Evolutionary conservation across 1,140 invertebrate species (phyloP), one percentile per base, ranked within the genome.

Genomic region (Bilobella aurantiaca): DNA sequence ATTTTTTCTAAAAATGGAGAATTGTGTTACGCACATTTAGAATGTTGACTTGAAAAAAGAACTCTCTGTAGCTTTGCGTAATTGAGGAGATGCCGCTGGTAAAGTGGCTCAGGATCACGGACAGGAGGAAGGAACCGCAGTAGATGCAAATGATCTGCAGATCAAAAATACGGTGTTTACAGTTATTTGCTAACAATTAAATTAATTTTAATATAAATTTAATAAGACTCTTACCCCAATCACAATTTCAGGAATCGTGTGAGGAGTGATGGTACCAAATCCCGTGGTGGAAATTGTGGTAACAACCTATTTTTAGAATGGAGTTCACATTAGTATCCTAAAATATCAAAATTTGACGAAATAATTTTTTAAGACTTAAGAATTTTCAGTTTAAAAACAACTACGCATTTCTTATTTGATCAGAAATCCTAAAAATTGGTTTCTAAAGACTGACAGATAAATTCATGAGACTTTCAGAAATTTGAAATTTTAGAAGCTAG

Each of bases 261-360:
- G 49, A 18, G 49, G 49, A 53, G 23, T 23, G 5, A 53, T 53
- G 12, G 8, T 16, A 5, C 49, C 49, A 23, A 53, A 53, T 23
- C 49, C 49, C 14, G 49, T 53, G 5, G 49, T 53, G 5, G 49
- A 53, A 53, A 53, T 53, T 53, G 49, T 53, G 5, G 49, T 53
- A 53, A 53, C 25, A 23, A 53, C 49, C 49, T 53, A 53, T 8
- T 42, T 42, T 12, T 12, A 42, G 37, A 42, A 42, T 42, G 8
- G 8, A 42, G n/a, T n/a, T n/a, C n/a, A n/a, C n/a, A n/a, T n/a
- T n/a, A n/a, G n/a, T n/a, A n/a, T n/a, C n/a, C n/a, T n/a, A n/a
- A n/a, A n/a, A n/a, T n/a, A n/a, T n/a, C n/a, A n/a, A n/a, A n/a
- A n/a, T n/a, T n/a, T n/a, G n/a, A n/a, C n/a, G n/a, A n/a, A n/a